Base-by-base conservation (phyloP, 2,797 vertebrate species). In the Craterocephalus amniculus region DNA sequence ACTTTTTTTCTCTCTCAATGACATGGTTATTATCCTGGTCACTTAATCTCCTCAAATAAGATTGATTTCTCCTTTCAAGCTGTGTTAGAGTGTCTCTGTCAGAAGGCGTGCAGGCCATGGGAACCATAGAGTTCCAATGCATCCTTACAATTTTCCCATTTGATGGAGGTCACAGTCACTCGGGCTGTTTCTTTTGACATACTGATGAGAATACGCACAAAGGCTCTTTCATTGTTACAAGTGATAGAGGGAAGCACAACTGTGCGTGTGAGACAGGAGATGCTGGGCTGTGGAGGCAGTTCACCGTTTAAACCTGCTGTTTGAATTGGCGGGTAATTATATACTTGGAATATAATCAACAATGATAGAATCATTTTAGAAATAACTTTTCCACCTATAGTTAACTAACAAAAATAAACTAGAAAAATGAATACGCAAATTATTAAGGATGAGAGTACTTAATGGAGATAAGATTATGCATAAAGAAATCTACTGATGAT, bases 21-120 rank as follows among this genome's bases (percentile, higher is more conserved):
- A 87, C 89, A 91, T 74, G 87, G 88, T 91, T 92, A 90, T 92
- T 91, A 93, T 92, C 88, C 89, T 88, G 89, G 91, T 92, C 91
- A 89, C 91, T 92, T 90, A 87, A 93, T 94, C 93, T 90, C 86
- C 86, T 90, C 87, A 87, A 91, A 92, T 92, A 89, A 93, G 91
- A 93, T 88, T 92, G 90, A 93, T 93, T 91, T 91, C 88, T 88
- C 88, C 79, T 92, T 92, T 92, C 86, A 94, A 80, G 71, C 88
- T 57, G 86, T 31, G 76, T 87, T 81, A 79, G 84, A 88, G 83
- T 65, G 86, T 81, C 78, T 87, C 86, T 87, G 89, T 92, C 78
- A 68, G 76, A 81, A 85, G 62, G 81, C 29, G 64, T 71, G 73
- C 74, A 67, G 87, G 73, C 90, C 91, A 90, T 91, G 92, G 89